Base-by-base conservation (phyloP, 2,888 invertebrate species). In the Carcina quercana region DNA sequence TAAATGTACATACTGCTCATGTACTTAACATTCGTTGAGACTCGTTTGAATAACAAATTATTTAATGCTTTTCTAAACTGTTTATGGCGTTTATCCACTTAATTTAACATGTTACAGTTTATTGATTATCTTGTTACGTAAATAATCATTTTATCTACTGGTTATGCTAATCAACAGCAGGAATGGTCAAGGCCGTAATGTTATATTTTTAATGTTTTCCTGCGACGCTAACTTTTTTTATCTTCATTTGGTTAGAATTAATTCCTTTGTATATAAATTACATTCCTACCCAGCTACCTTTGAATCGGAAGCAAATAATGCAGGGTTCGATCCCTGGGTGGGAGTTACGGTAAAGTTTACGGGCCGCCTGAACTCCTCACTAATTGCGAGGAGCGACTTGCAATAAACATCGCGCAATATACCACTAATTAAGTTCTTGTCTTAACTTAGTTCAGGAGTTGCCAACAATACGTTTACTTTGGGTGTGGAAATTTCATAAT, bases 331-430 rank as follows among this genome's bases (percentile, higher is more conserved):
- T 47, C 51, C 47, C 42, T 34, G 40, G 41, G 49, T 37, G 43
- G 43, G 41, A 49, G 52, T 44, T 53, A 60, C 58, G 50, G 53
- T 59, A 38, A 43, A 49, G 38, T 55, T 47, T 40, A 39, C 40
- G 35, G 35, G 31, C 32, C 28, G 51, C 50, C 57, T 50, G 37
- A 60, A 59, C 50, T 59, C 42, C 43, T 38, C 51, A 50, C 53
- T 58, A 55, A 59, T 59, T 57, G 53, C 47, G 60, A 59, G 58
- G 60, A 61, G 63, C 55, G 46, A 50, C 43, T 37, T 46, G 50
- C 52, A 59, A 61, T 68, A 65, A 68, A 68, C 66, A 63, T 57
- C 59, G 54, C 47, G 51, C 61, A 59, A 65, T 67, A 64, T 59
- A 55, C 57, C 53, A 55, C 58, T 65, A 66, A 69, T 64, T 61